Evolutionary conservation across 1,140 invertebrate genomes (phyloP).

Genomic region (Drosophila kurseongensis): DNA sequence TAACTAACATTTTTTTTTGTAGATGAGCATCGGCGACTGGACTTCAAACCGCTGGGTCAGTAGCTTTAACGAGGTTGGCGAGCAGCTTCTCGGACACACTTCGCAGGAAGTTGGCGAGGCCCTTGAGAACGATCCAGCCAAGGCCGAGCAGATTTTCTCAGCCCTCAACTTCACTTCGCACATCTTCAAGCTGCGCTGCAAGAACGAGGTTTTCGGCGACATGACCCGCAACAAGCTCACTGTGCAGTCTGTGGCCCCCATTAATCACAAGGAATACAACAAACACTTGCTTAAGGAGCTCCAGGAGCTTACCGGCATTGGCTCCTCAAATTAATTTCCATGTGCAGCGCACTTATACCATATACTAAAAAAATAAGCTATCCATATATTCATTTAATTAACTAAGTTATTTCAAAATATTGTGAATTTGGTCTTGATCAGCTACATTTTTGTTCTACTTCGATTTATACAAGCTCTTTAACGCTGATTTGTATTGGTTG

Average conservation of each 20-base stretch:
- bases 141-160: slow-evolving; percentile 88
- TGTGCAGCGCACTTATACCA: slow-evolving; percentile 29
- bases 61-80: slow-evolving; percentile 94
- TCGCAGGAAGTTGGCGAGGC: slow-evolving; percentile 91
- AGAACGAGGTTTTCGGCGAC: slow-evolving; percentile 96
- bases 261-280: slow-evolving; percentile 92
- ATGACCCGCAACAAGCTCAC: slow-evolving; percentile 92
- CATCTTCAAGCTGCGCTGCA: slow-evolving; percentile 92
- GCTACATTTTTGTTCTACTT: not conserved
- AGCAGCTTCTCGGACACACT: slow-evolving; percentile 91
- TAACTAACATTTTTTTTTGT: slow-evolving; percentile 32
- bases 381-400: slow-evolving; percentile 29
- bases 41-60: slow-evolving; percentile 94
- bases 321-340: slow-evolving; percentile 59
- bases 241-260: slow-evolving; percentile 87
- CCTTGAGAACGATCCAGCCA: slow-evolving; percentile 87
- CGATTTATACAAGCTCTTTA: not conserved
- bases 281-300: slow-evolving; percentile 89
- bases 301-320: slow-evolving; percentile 87
- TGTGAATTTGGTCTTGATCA: not conserved
- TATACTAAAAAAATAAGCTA: slow-evolving; percentile 11
- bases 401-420: slow-evolving; percentile 11
- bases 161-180: slow-evolving; percentile 92
- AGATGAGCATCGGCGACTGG: slow-evolving; percentile 93
- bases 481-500: not conserved